A percentile compares a stretch with the other conserved stretches of the same genome.
These are phyloP conservation scores for Saccostrea glomerata DNA, from an alignment of 1,140 invertebrate species.

Conservation along the genomic window DNA sequence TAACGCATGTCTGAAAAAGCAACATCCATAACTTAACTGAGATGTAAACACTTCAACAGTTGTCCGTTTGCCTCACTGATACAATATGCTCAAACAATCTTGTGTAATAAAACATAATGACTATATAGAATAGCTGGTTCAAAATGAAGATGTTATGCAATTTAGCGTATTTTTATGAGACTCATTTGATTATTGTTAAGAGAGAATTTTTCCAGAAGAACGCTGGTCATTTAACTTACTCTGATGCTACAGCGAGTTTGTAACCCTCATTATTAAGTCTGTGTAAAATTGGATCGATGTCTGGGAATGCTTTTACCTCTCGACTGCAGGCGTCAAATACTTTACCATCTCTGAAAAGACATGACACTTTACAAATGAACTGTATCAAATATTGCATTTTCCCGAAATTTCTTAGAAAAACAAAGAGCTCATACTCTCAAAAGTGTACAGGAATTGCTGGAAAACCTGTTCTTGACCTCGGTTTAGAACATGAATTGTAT, in stretches of 20 bases:
- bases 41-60: slow-evolving; percentile 10
- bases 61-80: not conserved
- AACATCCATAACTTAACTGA: not conserved
- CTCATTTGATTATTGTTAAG: not conserved
- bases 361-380: slow-evolving; percentile 13
- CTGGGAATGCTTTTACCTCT: slow-evolving; percentile 82
- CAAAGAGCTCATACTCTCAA: not conserved
- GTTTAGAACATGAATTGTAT: too few species aligned
- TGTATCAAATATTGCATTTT: not conserved
- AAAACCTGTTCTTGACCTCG: too few species aligned
- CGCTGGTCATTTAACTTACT: slow-evolving; percentile 57
- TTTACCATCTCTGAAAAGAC: slow-evolving; percentile 64
- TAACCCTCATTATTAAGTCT: slow-evolving; percentile 82
- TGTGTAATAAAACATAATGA: not conserved
- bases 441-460: not conserved
- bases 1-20: not conserved
- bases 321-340: slow-evolving; percentile 81
- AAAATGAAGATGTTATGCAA: not conserved
- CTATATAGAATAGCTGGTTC: not conserved
- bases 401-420: not conserved
- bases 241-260: slow-evolving; percentile 83
- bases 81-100: not conserved
- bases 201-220: not conserved
- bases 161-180: not conserved
- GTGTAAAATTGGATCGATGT: slow-evolving; percentile 84